Evolutionary conservation across 2,888 invertebrate species (phyloP).

Genomic region (Pristionchus entomophagus): DNA sequence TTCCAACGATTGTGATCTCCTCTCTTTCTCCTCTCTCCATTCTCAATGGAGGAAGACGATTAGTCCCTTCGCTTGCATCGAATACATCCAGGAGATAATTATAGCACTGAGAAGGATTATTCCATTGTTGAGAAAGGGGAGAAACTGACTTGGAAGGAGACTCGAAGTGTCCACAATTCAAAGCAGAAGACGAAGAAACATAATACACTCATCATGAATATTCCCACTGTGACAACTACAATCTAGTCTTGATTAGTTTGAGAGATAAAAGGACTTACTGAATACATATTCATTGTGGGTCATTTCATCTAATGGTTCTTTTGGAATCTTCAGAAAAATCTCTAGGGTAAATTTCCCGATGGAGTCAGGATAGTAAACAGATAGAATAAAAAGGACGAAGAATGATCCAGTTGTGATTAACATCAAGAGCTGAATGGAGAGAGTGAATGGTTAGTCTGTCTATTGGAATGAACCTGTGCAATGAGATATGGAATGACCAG

Average conservation of each 20-base stretch:
- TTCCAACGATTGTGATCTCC: background rate
- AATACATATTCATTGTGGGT: background rate
- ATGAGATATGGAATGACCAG: background rate
- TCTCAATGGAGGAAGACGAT: slow-evolving; percentile 21
- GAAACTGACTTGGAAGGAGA: background rate
- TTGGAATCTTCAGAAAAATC: background rate
- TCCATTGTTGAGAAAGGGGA: background rate
- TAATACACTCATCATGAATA: background rate
- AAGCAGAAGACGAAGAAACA: background rate
- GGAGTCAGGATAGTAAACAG: background rate
- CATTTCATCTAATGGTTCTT: background rate
- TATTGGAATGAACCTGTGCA: background rate
- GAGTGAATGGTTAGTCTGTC: background rate
- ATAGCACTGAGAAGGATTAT: slow-evolving; percentile 16
- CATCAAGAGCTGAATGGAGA: background rate
- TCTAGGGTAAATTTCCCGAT: background rate
- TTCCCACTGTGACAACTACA: background rate
- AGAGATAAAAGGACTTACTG: background rate
- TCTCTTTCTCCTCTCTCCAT: background rate
- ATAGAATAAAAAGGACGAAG: background rate
- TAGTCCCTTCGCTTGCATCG: slow-evolving; percentile 23
- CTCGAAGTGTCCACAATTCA: slow-evolving; percentile 20
- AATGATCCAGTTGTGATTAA: background rate
- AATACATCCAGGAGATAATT: background rate
- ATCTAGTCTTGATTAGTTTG: background rate